Evolutionary conservation across 2,113 vertebrate species (phyloP).

Genomic region (Pluvialis apricaria): DNA sequence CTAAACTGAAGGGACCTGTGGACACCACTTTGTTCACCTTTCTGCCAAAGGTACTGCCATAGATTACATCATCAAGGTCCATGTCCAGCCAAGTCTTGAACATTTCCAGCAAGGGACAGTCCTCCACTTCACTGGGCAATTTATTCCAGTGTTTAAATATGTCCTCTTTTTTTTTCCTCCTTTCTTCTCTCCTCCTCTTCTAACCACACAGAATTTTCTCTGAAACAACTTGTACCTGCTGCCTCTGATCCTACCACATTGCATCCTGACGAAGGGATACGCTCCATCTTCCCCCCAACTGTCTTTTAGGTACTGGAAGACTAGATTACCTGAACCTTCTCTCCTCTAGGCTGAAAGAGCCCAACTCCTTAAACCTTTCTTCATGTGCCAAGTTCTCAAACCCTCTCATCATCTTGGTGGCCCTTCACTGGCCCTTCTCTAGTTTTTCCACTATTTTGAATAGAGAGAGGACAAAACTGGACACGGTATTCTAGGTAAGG

Average conservation of each 20-base stretch:
- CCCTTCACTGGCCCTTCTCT: background rate
- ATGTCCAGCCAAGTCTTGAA: background rate
- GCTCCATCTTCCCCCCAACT: background rate
- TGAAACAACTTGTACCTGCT: background rate
- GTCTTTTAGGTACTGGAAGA: rapidly evolving
- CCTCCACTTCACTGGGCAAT: background rate
- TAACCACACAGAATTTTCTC: background rate
- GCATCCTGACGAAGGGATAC: rapidly evolving
- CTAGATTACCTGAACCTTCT: background rate
- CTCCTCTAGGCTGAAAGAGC: background rate
- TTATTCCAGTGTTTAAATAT: background rate
- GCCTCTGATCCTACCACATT: background rate
- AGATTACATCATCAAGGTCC: background rate
- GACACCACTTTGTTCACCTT: background rate
- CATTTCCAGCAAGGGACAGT: background rate
- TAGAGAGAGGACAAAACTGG: background rate
- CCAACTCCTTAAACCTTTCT: background rate
- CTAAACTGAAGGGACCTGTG: background rate
- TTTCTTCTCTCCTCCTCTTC: background rate
- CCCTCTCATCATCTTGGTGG: background rate
- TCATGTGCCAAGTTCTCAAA: background rate
- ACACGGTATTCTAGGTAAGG: rapidly evolving
- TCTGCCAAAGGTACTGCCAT: background rate
- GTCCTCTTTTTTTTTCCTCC: rapidly evolving
- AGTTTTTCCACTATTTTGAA: background rate